phyloP scores from a whole-genome alignment of 2,888 invertebrate species.

The Leptura quadrifasciata region DNA sequence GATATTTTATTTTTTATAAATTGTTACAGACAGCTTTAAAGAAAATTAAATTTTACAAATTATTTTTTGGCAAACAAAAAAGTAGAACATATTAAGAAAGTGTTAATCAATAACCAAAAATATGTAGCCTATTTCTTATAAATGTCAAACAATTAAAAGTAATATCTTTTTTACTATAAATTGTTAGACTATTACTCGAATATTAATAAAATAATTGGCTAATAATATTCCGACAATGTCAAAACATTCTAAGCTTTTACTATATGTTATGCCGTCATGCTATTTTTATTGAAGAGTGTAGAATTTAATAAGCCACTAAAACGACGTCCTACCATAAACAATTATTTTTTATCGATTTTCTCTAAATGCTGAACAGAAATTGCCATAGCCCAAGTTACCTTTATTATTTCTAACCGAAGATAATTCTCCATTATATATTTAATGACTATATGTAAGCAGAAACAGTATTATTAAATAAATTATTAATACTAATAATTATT shows the following conservation, averaged over 20 bases:
- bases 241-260: slow-evolving; percentile 40
- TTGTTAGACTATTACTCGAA: background rate
- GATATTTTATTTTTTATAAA: too few species aligned
- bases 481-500: background rate
- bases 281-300: slow-evolving; percentile 41
- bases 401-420: slow-evolving; percentile 18
- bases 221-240: slow-evolving; percentile 38
- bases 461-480: slow-evolving; percentile 14
- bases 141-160: slow-evolving; percentile 5
- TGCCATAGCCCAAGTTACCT: slow-evolving; percentile 7
- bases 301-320: slow-evolving; percentile 46
- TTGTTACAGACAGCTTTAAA: too few species aligned
- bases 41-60: too few species aligned
- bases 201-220: slow-evolving; percentile 41
- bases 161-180: slow-evolving; percentile 16
- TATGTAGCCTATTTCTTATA: too few species aligned
- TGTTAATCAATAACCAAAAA: too few species aligned
- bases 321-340: slow-evolving; percentile 33
- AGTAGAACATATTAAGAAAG: too few species aligned
- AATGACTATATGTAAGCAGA: slow-evolving; percentile 14
- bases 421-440: slow-evolving; percentile 25
- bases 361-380: slow-evolving; percentile 31
- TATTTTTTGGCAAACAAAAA: too few species aligned
- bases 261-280: slow-evolving; percentile 38
- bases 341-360: slow-evolving; percentile 34